Evolutionary conservation across 2,888 invertebrate genomes (phyloP), one percentile per base, ranked within the genome.

Genomic region (Drosophila paramelanica): DNA sequence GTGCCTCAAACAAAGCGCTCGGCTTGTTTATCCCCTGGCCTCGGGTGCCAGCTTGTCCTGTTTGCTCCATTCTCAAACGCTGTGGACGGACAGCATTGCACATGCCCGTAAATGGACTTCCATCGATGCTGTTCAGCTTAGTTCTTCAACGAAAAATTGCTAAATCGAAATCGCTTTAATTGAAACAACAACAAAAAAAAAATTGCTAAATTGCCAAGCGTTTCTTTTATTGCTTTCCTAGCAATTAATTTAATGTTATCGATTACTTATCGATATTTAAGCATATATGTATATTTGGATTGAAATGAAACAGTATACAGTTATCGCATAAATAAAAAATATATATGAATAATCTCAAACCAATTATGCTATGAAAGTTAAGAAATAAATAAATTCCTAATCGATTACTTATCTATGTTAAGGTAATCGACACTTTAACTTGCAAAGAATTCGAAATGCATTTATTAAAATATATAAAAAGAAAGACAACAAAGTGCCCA

Each of bases 1-100:
- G 87, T 72, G 61, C 82, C 68, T 23, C 25, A 27, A 43, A 49
- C 55, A 45, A 20, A 41, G 36, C 33, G 36, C 45, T 17, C 43
- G 25, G 42, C 41, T 64, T 70, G 76, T 75, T 75, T 67, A 46
- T 46, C 31, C 49, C 41, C 14, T 25, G 8, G 46, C 46, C 39
- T 13, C 36, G 36, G 31, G 45, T 39, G 14, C 41, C 51, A 58
- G 38, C 50, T 53, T 14, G 36, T 43, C 45, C n/a, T 55, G 53
- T 38, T 41, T 50, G 61, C 20, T 49, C 11, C 52, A 66, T 38
- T 59, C 50, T 56, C 25, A 20, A 56, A 47, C 49, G 56, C 49
- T 50, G 17, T 1, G 17, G 17, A 49, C 23, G 33, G 51, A 51
- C 67, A 71, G 42, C 36, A 31, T 33, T 47, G 55, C 72, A 56